Evolutionary conservation across 2,888 invertebrate genomes (phyloP).

Genomic region (Tenthredo distinguenda): DNA sequence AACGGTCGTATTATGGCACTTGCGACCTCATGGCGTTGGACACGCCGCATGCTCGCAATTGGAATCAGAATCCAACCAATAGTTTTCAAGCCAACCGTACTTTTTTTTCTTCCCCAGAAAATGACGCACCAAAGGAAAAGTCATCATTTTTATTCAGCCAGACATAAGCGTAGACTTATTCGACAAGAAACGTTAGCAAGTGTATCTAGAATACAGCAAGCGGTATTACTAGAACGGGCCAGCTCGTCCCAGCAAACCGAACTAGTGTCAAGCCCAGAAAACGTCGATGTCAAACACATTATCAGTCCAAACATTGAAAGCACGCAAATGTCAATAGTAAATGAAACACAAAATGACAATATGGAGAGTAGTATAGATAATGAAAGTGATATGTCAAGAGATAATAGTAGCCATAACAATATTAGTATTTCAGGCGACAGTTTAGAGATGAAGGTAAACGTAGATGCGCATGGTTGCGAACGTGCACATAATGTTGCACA

Average conservation of each 20-base stretch:
- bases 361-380: slow-evolving; percentile 18
- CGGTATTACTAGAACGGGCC: slow-evolving; percentile 19
- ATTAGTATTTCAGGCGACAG: slow-evolving; percentile 1
- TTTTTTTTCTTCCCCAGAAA: slow-evolving; percentile 9
- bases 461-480: not conserved
- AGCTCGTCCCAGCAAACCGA: not conserved
- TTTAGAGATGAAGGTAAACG: not conserved
- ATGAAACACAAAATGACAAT: slow-evolving; percentile 6
- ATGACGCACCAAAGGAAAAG: slow-evolving; percentile 15
- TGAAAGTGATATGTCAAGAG: not conserved
- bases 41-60: not conserved
- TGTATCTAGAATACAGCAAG: slow-evolving; percentile 14
- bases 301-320: not conserved
- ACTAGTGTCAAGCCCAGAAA: slow-evolving; percentile 16
- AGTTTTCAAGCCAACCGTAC: not conserved
- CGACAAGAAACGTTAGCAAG: slow-evolving; percentile 15
- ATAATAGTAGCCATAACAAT: slow-evolving; percentile 15
- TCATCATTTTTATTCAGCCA: slow-evolving; percentile 34
- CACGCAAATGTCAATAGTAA: not conserved
- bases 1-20: not conserved
- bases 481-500: not conserved
- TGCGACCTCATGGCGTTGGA: not conserved
- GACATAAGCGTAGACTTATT: slow-evolving; percentile 30
- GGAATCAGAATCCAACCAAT: not conserved
- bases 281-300: not conserved